Base-by-base conservation (phyloP, 2,888 invertebrate genomes). In the Pegoplata infirma region DNA sequence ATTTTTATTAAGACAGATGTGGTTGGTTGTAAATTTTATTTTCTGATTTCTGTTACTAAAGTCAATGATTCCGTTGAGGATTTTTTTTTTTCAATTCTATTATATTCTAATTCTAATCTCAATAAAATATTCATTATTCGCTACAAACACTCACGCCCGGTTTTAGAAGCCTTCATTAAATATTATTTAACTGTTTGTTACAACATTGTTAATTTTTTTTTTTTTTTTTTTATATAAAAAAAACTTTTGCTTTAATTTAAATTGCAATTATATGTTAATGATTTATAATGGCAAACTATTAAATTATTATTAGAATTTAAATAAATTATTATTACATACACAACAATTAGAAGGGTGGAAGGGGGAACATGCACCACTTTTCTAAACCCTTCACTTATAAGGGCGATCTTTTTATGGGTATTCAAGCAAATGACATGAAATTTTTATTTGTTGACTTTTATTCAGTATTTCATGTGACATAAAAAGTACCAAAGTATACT, bases 251-350 rank as follows among this genome's bases (percentile, higher is more conserved):
- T 72, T 72, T 79, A 67, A 75, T 79, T 79, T 79, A 67, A 75
- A 79, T 79, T 79, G 44, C 75, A 79, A 79, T 79, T 79, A 68
- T 72, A 75, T 79, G 79, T 47, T 79, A 79, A 79, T 79, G 14
- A 72, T 66, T 53, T 76, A 10, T 49, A 64, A 68, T 44, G 36
- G 58, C 58, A 58, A 56, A 59, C 49, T 47, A 51, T 58, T 51
- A 55, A 64, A 46, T 63, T 59, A 64, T 32, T 12, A n/a, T 40
- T 14, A 66, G 8, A 56, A 46, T 55, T 73, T 58, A 32, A 66
- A 19, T 66, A 64, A 71, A 53, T 61, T 47, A 67, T 78, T 73
- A 58, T 44, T 36, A 17, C 44, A 51, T 63, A 51, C 36, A 63
- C 51, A 63, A 61, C n/a, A n/a, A 2, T 12, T 28, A 47, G 14